phyloP scores from a whole-genome alignment of 2,888 invertebrate species.

The Tenthredo notha region DNA sequence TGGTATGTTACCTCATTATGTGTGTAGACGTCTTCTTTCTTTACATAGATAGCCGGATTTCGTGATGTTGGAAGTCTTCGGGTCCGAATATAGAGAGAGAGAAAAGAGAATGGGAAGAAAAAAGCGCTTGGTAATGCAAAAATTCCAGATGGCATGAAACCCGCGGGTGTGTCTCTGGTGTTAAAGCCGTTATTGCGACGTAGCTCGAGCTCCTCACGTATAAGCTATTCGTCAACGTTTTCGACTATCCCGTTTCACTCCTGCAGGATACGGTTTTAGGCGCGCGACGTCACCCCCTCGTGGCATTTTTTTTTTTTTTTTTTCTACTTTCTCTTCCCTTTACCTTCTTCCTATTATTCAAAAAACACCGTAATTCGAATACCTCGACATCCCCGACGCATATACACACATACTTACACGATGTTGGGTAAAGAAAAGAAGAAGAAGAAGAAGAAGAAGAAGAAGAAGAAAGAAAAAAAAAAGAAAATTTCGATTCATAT shows the following conservation, averaged over 20 bases:
- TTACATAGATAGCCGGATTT: background rate
- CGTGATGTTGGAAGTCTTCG: background rate
- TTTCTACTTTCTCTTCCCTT: too few species aligned
- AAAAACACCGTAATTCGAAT: slow-evolving; percentile 3
- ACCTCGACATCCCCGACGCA: background rate
- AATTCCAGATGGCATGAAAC: slow-evolving; percentile 9
- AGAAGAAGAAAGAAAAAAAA: background rate
- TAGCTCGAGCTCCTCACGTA: slow-evolving; percentile 37
- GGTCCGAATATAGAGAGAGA: background rate
- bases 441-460: background rate
- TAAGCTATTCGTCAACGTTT: slow-evolving; percentile 50
- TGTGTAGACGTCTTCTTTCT: slow-evolving; percentile 2
- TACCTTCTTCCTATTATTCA: background rate
- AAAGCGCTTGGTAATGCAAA: slow-evolving; percentile 46
- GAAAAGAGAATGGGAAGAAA: background rate
- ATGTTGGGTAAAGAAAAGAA: background rate
- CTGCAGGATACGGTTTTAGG: background rate
- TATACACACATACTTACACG: slow-evolving; percentile 3
- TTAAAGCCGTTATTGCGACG: slow-evolving; percentile 45
- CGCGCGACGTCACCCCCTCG: background rate
- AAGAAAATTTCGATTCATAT: background rate
- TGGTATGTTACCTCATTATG: slow-evolving; percentile 8
- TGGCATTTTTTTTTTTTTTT: background rate
- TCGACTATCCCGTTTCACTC: slow-evolving; percentile 8
- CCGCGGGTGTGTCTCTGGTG: slow-evolving; percentile 10